Evolutionary conservation across 2,888 invertebrate species (phyloP), one percentile per base, ranked within the genome.

Genomic region (Zygothrica quintamaculata): DNA sequence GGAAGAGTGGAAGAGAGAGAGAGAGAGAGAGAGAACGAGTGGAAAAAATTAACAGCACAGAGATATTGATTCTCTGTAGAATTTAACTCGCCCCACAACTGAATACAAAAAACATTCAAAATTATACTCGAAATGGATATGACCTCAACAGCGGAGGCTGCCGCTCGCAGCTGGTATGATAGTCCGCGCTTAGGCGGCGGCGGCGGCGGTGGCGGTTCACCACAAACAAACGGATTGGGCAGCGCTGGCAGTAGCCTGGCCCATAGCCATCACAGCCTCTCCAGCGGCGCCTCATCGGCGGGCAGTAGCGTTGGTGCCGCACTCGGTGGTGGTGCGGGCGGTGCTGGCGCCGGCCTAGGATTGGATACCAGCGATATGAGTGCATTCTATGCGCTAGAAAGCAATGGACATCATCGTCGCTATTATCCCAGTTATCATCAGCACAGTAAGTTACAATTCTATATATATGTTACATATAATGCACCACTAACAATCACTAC

Each of bases 71-170:
- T 50, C 62, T 59, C 66, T 69, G 60, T 60, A 37, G 62, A 59
- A 66, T 61, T 82, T 77, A 72, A 64, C 74, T 64, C 81, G 73
- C 70, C 76, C 58, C 80, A 76, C 55, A 58, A 79, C 77, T 67
- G 53, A 66, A 61, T 57, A 61, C 53, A 75, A 84, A 90, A 89
- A 89, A 69, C 86, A 74, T 86, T 90, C 90, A 90, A 90, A 88
- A 90, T 90, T 90, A 90, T 90, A 88, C 90, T 90, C 88, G 90
- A 90, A 88, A 91, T 91, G 91, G 91, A 91, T 91, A 91, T 91
- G 91, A 91, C 91, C 81, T 91, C 91, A 84, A 90, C 91, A 87
- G 91, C 91, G 84, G 91, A 91, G 89, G 90, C 91, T 84, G 91
- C 91, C 82, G 91, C 91, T 68, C 91, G 91, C 84, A 91, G 90